Evolutionary conservation across 2,888 invertebrate genomes (phyloP).

Genomic region (Rosalia funebris): DNA sequence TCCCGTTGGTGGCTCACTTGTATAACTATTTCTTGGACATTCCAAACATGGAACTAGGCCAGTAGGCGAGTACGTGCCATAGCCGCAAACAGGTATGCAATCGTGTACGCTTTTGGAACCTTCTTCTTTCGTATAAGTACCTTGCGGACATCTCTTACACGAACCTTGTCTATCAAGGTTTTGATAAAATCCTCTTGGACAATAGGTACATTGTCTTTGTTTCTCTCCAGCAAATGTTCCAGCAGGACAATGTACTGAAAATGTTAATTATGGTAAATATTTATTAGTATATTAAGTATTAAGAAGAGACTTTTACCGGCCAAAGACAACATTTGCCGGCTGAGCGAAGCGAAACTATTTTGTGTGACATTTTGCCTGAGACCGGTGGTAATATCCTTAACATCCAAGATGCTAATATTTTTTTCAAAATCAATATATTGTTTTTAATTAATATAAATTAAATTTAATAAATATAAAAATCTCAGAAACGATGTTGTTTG

Average conservation of each 20-base stretch:
- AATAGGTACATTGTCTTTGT: conserved; percentile 90
- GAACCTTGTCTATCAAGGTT: conserved; percentile 90
- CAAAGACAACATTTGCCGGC: too few relatives aligned
- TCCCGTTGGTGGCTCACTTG: conserved; percentile 86
- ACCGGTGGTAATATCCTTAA: too few relatives aligned
- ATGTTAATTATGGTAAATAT: background rate
- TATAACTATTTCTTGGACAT: conserved; percentile 92
- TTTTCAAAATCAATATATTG: too few relatives aligned
- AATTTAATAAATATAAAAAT: too few relatives aligned
- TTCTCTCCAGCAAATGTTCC: conserved; percentile 93
- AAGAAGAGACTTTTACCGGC: too few relatives aligned
- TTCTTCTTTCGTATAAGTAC: conserved; percentile 91
- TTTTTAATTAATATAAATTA: too few relatives aligned
- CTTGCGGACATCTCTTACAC: conserved; percentile 90
- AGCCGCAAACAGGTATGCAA: conserved; percentile 94
- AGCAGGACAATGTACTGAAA: conserved; percentile 92
- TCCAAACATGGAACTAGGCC: conserved; percentile 93
- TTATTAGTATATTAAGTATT: background rate
- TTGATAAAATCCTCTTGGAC: conserved; percentile 93
- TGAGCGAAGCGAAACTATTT: too few relatives aligned
- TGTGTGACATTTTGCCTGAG: too few relatives aligned
- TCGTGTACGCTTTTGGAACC: conserved; percentile 87
- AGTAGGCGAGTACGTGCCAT: conserved; percentile 94
- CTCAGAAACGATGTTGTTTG: too few relatives aligned
- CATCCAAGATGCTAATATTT: too few relatives aligned